phyloP scores from a whole-genome alignment of 2,888 invertebrate genomes.

The Eilema depressum region DNA sequence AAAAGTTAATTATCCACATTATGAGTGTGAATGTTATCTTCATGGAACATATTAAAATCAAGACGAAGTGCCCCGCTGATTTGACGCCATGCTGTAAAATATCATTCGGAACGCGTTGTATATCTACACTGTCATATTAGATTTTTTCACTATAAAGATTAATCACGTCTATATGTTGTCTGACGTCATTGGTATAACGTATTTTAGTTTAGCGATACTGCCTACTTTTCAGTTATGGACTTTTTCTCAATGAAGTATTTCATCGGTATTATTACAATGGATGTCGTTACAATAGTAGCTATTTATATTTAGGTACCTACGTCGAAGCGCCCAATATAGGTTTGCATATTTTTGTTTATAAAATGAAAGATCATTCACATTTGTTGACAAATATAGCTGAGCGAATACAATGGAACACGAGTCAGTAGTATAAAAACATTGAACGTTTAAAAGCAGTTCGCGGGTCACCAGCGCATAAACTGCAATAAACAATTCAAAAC shows the following conservation, averaged over 20 bases:
- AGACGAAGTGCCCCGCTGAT: background rate
- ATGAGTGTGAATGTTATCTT: too few relatives aligned
- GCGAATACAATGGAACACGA: slow-evolving; percentile 2
- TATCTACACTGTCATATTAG: background rate
- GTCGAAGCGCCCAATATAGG: background rate
- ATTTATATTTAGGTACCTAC: too few relatives aligned
- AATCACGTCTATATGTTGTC: too few relatives aligned
- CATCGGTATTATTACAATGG: background rate
- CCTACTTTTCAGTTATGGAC: too few relatives aligned
- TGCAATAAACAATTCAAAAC: slow-evolving; percentile 27
- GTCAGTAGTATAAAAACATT: background rate
- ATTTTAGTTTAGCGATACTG: too few relatives aligned
- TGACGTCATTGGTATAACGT: too few relatives aligned
- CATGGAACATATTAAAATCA: background rate
- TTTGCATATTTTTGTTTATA: background rate
- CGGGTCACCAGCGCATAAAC: slow-evolving; percentile 27
- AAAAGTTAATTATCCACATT: background rate
- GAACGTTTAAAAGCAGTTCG: slow-evolving; percentile 24
- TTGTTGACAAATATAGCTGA: background rate
- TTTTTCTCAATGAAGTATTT: too few relatives aligned
- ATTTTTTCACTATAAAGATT: background rate
- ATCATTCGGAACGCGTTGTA: background rate
- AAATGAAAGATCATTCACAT: background rate
- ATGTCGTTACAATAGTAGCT: too few relatives aligned
- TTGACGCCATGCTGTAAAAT: background rate